Percentiles rank a stretch among this genome's conserved stretches.
These are phyloP conservation scores for Drosophila santomea DNA, from an alignment of 1,140 invertebrate genomes.

Conservation along the genomic window DNA sequence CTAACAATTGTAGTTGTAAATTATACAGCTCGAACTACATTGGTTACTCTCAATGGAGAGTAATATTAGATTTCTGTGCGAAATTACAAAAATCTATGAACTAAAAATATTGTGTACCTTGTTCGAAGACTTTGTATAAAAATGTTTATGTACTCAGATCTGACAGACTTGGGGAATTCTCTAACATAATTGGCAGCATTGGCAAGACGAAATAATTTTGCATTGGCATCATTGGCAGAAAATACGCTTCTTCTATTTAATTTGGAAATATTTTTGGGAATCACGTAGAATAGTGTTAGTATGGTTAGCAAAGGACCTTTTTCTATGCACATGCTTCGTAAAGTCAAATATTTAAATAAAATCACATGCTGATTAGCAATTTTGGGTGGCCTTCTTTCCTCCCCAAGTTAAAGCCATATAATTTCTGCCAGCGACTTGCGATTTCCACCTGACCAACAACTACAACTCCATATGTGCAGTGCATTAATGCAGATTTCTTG, in stretches of 20 bases:
- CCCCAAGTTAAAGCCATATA: constrained; percentile 26
- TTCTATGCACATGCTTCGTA: constrained; percentile 2
- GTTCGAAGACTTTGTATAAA: no score
- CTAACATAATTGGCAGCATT: neutral
- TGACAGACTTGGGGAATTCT: neutral
- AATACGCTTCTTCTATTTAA: no score
- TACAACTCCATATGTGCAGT: neutral
- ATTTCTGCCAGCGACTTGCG: constrained; percentile 43
- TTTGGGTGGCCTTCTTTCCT: constrained; percentile 53
- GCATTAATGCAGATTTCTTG: constrained; percentile 50
- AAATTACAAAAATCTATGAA: no score
- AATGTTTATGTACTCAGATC: no score
- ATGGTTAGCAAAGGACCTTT: neutral
- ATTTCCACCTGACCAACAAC: constrained; percentile 30
- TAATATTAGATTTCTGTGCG: neutral
- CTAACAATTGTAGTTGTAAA: constrained; percentile 3
- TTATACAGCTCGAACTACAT: constrained; percentile 15
- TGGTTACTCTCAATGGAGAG: constrained; percentile 2
- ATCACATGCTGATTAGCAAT: constrained; percentile 35
- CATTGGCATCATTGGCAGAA: neutral
- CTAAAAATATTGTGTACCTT: no score
- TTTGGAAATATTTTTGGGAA: no score
- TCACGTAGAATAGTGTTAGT: neutral
- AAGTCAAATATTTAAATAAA: constrained; percentile 37
- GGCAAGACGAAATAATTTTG: neutral